phyloP scores from a whole-genome alignment of 2,888 invertebrate genomes.

The Microctonus brassicae region DNA sequence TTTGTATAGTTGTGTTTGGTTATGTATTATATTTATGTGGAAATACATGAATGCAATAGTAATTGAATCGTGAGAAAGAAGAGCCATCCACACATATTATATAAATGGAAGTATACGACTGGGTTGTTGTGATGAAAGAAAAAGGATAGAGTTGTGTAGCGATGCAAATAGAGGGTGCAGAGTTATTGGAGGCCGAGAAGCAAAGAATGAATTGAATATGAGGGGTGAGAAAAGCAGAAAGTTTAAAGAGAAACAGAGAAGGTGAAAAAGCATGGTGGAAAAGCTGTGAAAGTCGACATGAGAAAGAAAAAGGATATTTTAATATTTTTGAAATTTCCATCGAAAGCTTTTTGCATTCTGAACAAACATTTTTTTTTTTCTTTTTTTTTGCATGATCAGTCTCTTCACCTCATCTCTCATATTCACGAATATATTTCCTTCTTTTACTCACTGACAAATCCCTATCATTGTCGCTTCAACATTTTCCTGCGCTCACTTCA shows the following conservation, averaged over 20 bases:
- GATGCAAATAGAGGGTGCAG: conserved; percentile 37
- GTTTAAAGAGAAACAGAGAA: conserved; percentile 19
- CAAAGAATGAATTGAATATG: neutral
- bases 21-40: too few species aligned
- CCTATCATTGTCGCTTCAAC: neutral
- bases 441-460: conserved; percentile 6
- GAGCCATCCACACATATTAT: conserved; percentile 14
- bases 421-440: conserved; percentile 9
- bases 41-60: conserved; percentile 23
- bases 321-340: conserved; percentile 61
- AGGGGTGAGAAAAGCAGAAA: neutral
- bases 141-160: conserved; percentile 28
- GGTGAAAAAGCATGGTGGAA: conserved; percentile 9
- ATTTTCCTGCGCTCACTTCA: neutral
- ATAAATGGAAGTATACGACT: too few species aligned
- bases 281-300: neutral
- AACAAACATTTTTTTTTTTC: conserved; percentile 21
- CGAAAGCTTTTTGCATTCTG: conserved; percentile 28
- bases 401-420: conserved; percentile 19
- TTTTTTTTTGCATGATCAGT: conserved; percentile 16
- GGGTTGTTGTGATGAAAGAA: conserved; percentile 33
- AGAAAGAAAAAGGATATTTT: conserved; percentile 53
- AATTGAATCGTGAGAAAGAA: conserved; percentile 51
- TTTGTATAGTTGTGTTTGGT: neutral
- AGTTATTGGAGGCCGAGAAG: conserved; percentile 31